Base-by-base conservation (phyloP, 2,113 vertebrate genomes). In the Baryphthengus martii region DNA sequence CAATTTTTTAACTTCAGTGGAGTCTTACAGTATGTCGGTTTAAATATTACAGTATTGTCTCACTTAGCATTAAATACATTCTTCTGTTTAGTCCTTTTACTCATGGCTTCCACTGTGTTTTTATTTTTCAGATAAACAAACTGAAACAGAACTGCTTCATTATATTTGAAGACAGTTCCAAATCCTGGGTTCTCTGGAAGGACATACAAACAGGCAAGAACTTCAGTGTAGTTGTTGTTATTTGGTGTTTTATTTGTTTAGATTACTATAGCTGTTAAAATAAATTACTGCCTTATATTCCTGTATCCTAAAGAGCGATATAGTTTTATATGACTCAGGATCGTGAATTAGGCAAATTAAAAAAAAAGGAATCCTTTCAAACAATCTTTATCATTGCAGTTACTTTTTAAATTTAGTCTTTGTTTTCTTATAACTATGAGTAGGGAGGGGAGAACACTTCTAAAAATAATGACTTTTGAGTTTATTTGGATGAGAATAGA, bases 161-260 rank as follows among this genome's bases (percentile, higher is more conserved):
- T 95, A 98, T 99, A 97, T 99, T 99, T 98, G 99, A 99, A 98
- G 99, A 99, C 97, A 99, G 98, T 93, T 99, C 99, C 66, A 99
- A 99, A 96, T 99, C 99, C 96, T 99, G 99, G 99, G 99, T 99
- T 97, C 98, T 99, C 96, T 99, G 99, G 99, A 99, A 99, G 97
- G 99, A 99, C 96, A 99, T 99, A 97, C 99, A 99, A 98, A 99
- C 99, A 97, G 99, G 99, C 98, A 98, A 98, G 98, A 96, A 82
- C 72, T 91, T 92, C 61, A 84, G 20, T 94, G 72, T 77, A 94
- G 78, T 90, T 61, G 78, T 93, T 5, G 3, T 88, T 96, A 78
- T 88, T 93, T 87, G 47, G 39, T 89, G 71, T 96, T 82, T 73
- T 80, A 47, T 39, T 88, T 92, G 47, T 85, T 83, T 85, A 73